These are phyloP conservation scores for Hyla sarda DNA, from an alignment of 2,113 vertebrate species.

Conservation along the genomic window DNA sequence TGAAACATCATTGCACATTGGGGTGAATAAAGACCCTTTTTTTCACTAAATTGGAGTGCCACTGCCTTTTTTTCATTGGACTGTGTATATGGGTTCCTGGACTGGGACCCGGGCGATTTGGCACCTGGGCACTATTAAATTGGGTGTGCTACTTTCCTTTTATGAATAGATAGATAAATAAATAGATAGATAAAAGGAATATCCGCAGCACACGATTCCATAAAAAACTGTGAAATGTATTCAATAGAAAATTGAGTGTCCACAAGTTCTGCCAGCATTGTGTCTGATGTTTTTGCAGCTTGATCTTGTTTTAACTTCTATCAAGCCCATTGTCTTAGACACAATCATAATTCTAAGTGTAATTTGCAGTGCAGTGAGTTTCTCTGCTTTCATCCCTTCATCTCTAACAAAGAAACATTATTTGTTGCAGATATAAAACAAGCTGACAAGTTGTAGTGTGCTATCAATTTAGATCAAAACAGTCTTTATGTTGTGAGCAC, in stretches of 20 bases:
- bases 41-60: too few relatives aligned
- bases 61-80: too few relatives aligned
- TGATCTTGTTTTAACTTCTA: neutral
- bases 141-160: too few relatives aligned
- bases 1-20: too few relatives aligned
- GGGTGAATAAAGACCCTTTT: too few relatives aligned
- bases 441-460: slow-evolving; percentile 9
- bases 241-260: neutral
- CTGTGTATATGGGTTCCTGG: too few relatives aligned
- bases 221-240: too few relatives aligned
- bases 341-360: slow-evolving; percentile 7
- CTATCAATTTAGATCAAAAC: slow-evolving; percentile 20
- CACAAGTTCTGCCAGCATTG: neutral
- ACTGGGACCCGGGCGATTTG: too few relatives aligned
- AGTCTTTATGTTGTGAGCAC: neutral
- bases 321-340: neutral
- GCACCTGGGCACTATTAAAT: too few relatives aligned
- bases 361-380: neutral
- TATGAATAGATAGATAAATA: too few relatives aligned
- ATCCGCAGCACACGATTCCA: too few relatives aligned
- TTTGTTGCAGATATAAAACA: neutral
- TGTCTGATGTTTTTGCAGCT: neutral
- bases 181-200: too few relatives aligned
- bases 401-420: slow-evolving; percentile 27
- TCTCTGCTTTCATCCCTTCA: slow-evolving; percentile 1